These are phyloP conservation scores for Cirrhinus molitorella DNA, from an alignment of 2,797 vertebrate species.

Conservation along the genomic window DNA sequence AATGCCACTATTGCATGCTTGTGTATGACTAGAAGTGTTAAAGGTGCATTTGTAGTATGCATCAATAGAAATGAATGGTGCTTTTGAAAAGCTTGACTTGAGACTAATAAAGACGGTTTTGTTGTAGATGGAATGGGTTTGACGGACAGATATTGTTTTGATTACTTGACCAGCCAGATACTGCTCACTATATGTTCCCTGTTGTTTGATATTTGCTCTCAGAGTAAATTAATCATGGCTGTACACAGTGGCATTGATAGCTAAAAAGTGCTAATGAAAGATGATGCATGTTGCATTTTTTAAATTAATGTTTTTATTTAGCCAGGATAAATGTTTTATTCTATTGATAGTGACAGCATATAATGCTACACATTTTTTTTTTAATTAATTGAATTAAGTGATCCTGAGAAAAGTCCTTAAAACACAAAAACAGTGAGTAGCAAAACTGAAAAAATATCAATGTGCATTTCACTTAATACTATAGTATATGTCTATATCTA, in stretches of 20 bases:
- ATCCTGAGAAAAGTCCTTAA: no score
- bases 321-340: no score
- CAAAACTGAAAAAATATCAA: no score
- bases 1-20: neutral
- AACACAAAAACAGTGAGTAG: no score
- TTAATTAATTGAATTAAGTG: no score
- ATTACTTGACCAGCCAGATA: neutral
- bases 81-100: neutral
- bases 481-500: no score
- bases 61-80: neutral
- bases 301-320: no score
- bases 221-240: neutral
- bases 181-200: neutral
- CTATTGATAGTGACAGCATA: no score
- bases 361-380: no score
- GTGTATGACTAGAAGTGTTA: slow-evolving; percentile 26
- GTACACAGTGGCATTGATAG: neutral
- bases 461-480: no score
- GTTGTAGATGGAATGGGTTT: neutral
- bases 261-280: neutral
- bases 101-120: neutral
- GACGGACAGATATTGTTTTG: neutral
- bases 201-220: neutral
- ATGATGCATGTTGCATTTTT: neutral
- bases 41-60: neutral